Percentiles rank a stretch among this genome's conserved stretches.
phyloP scores from a whole-genome alignment of 2,113 vertebrate species.

The Physeter macrocephalus region DNA sequence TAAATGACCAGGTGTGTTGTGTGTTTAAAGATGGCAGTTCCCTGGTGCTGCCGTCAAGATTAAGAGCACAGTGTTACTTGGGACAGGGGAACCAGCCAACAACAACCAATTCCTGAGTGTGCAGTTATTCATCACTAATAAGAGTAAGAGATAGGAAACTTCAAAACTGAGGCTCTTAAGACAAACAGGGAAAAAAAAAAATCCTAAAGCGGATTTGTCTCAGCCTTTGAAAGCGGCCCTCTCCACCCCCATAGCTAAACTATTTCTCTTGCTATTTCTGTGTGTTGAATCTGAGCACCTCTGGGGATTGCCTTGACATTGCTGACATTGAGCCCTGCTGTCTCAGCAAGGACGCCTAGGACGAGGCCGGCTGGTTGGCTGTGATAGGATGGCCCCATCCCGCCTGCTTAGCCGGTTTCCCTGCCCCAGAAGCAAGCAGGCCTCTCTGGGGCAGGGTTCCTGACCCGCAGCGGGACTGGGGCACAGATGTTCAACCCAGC shows the following conservation, averaged over 20 bases:
- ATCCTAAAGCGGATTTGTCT: background rate
- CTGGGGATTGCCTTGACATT: background rate
- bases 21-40: background rate
- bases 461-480: background rate
- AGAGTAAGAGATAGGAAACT: background rate
- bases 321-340: background rate
- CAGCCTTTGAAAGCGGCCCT: background rate
- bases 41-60: background rate
- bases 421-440: background rate
- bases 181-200: background rate
- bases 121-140: background rate
- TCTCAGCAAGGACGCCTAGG: background rate
- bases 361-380: background rate
- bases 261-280: background rate
- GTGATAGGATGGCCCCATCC: background rate
- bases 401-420: slow-evolving; percentile 13
- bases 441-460: background rate
- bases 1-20: background rate
- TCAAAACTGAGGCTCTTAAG: too few relatives aligned
- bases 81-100: background rate
- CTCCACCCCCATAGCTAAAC: background rate
- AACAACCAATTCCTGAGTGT: background rate
- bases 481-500: background rate
- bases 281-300: background rate
- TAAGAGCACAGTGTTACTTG: background rate